phyloP scores from a whole-genome alignment of 2,888 invertebrate genomes.

The Caenorhabditis macrosperma region DNA sequence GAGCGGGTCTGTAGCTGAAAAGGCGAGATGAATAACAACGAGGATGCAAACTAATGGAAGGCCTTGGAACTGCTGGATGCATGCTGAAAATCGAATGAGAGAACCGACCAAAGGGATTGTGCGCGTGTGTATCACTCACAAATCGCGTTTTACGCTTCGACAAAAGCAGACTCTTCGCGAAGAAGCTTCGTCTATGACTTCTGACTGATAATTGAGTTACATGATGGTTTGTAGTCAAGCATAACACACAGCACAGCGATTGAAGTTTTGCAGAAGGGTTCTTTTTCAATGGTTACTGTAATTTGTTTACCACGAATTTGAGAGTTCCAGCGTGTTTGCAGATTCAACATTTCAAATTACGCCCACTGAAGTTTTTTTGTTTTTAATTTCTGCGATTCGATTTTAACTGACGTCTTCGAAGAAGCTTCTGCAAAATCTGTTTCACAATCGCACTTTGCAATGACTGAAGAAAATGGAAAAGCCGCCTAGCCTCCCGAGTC shows the following conservation, averaged over 20 bases:
- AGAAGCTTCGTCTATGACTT: conserved; percentile 9
- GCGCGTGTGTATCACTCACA: conserved; percentile 2
- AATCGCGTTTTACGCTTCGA: conserved; percentile 7
- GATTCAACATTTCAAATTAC: neutral
- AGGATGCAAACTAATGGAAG: neutral
- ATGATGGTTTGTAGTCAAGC: neutral
- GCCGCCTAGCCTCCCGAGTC: neutral
- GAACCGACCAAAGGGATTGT: neutral
- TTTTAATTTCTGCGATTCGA: neutral
- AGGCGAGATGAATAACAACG: neutral
- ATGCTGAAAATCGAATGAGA: conserved; percentile 1
- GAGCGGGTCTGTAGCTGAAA: too few species aligned
- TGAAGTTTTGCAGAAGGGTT: neutral
- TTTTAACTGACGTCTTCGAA: neutral
- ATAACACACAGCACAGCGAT: neutral
- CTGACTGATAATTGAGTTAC: conserved; percentile 4
- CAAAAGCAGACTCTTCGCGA: neutral
- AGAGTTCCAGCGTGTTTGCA: neutral
- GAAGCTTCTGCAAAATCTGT: neutral
- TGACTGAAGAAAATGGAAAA: neutral
- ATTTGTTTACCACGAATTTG: neutral
- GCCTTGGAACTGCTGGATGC: neutral
- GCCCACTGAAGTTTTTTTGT: neutral
- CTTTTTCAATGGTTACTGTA: neutral
- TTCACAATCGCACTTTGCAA: neutral